Percentiles rank a stretch among this genome's conserved stretches.
phyloP scores from a whole-genome alignment of 1,140 invertebrate genomes.

The Odontomachus brunneus region DNA sequence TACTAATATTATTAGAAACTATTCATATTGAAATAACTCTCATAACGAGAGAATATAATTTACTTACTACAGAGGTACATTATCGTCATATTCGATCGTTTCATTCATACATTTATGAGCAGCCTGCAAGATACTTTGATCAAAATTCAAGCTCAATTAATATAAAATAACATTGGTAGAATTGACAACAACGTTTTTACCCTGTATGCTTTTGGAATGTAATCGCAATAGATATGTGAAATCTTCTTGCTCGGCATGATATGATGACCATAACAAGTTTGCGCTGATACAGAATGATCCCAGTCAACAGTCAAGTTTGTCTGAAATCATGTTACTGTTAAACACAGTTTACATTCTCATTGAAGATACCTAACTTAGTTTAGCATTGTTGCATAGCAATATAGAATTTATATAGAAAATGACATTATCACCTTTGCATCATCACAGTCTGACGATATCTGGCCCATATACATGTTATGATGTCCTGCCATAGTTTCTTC shows the following conservation, averaged over 20 bases:
- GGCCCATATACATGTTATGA: conserved; percentile 55
- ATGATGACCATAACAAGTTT: conserved; percentile 88
- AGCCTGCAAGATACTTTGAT: conserved; percentile 83
- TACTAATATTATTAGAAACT: conserved; percentile 30
- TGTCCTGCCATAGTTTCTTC: not conserved
- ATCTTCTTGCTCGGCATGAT: conserved; percentile 84
- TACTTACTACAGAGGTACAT: conserved; percentile 86
- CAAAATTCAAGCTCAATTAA: not conserved
- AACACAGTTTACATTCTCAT: not conserved
- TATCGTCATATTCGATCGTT: conserved; percentile 88
- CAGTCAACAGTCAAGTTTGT: conserved; percentile 90
- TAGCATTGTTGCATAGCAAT: not conserved
- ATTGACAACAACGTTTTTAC: conserved; percentile 79
- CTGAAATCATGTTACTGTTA: conserved; percentile 83
- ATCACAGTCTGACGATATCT: conserved; percentile 86
- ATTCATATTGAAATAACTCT: not conserved
- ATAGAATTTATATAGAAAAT: not conserved
- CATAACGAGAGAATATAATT: not conserved
- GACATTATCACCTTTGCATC: conserved; percentile 86
- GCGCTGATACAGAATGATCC: conserved; percentile 88
- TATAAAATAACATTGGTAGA: not conserved
- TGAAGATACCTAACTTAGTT: not conserved
- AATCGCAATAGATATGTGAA: conserved; percentile 86
- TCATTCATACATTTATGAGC: conserved; percentile 90
- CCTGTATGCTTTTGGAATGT: conserved; percentile 87